Evolutionary conservation across 2,888 invertebrate genomes (phyloP), one percentile per base, ranked within the genome.

Genomic region (Mellilla xanthometata): DNA sequence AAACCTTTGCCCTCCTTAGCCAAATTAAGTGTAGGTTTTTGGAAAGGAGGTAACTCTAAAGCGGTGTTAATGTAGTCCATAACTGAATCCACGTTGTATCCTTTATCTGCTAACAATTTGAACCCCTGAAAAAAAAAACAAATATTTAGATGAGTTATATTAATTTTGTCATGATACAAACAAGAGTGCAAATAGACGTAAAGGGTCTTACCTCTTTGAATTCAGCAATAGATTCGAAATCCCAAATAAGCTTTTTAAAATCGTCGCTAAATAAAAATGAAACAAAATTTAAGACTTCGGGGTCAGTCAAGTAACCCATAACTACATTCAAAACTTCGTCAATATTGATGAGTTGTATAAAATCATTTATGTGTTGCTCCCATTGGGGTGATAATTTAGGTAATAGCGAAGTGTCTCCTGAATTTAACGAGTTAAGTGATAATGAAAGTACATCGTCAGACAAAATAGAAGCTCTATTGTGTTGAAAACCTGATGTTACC

Each of bases 131-230:
- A 67, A n/a, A n/a, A n/a, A n/a, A n/a, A n/a, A n/a, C n/a, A n/a
- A n/a, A n/a, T n/a, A n/a, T n/a, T n/a, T n/a, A n/a, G n/a, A n/a
- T n/a, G n/a, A n/a, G n/a, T n/a, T n/a, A n/a, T n/a, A n/a, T n/a
- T n/a, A n/a, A n/a, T n/a, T n/a, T n/a, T n/a, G n/a, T n/a, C n/a
- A n/a, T n/a, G n/a, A n/a, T n/a, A n/a, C n/a, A n/a, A n/a, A n/a
- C n/a, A n/a, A n/a, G n/a, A n/a, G n/a, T n/a, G n/a, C n/a, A n/a
- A n/a, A n/a, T n/a, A n/a, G n/a, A n/a, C n/a, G n/a, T n/a, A n/a
- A n/a, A n/a, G n/a, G n/a, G n/a, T n/a, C n/a, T 58, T 54, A 76
- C 75, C 73, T 74, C 71, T 49, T 65, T 66, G 54, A 73, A 73
- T 49, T 74, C 73, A 2, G 56, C 54, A 26, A 72, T 57, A 10